These are phyloP conservation scores for Glareola pratincola DNA, from an alignment of 2,113 vertebrate species.

Conservation along the genomic window DNA sequence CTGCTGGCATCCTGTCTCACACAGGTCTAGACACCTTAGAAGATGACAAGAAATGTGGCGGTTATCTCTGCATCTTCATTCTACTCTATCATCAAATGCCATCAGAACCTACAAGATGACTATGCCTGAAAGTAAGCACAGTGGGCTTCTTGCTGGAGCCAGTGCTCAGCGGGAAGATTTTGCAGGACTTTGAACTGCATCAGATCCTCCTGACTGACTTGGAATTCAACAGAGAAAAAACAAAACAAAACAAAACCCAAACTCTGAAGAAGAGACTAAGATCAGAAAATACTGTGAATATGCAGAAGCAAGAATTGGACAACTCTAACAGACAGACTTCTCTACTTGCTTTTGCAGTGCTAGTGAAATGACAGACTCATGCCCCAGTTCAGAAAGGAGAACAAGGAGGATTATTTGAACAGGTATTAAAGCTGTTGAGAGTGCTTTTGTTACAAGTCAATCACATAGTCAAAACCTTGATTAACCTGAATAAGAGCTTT, in stretches of 20 bases:
- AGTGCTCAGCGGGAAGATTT: not conserved
- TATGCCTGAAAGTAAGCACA: not conserved
- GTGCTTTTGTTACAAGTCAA: not conserved
- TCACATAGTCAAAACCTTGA: not conserved
- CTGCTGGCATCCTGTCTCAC: not conserved
- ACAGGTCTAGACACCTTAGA: not conserved
- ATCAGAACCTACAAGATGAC: not conserved
- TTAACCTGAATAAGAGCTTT: not conserved
- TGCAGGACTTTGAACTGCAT: not conserved
- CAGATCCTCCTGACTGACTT: not conserved
- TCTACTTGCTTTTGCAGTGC: not conserved
- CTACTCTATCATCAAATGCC: not conserved
- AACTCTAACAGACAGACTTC: not conserved
- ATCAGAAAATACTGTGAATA: not conserved
- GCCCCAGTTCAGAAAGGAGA: not conserved
- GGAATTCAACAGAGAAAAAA: not conserved
- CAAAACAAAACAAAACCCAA: not conserved
- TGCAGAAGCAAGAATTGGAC: not conserved
- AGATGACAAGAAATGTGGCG: not conserved
- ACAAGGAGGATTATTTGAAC: not conserved
- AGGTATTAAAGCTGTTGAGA: not conserved
- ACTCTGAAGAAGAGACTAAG: not conserved
- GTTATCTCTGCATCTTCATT: not conserved
- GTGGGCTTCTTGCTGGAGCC: not conserved
- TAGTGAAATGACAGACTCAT: fast-evolving